A percentile compares a stretch with the other conserved stretches of the same genome.
Evolutionary conservation across 2,797 vertebrate species (phyloP).

Genomic region (Cuniculus paca): DNA sequence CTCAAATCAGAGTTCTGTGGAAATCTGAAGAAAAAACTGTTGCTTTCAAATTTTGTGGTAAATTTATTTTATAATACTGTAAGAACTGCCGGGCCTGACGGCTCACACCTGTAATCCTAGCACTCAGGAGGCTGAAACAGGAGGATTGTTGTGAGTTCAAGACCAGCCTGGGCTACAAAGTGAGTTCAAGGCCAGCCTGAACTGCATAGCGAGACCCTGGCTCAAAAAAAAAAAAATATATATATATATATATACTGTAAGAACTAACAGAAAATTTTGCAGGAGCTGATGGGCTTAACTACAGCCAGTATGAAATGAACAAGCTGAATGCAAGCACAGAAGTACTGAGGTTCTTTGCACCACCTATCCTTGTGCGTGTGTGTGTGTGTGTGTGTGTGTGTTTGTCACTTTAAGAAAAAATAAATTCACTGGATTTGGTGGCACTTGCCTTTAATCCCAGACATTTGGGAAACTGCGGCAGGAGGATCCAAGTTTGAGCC

Average conservation of each 20-base stretch:
- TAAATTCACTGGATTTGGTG: background rate
- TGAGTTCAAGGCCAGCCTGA: no score
- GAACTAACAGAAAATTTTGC: background rate
- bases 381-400: background rate
- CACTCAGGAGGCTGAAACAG: no score
- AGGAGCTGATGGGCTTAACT: background rate
- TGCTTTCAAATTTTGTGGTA: background rate
- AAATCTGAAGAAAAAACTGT: background rate
- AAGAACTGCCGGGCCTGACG: background rate
- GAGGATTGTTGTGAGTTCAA: no score
- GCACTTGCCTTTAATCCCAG: background rate
- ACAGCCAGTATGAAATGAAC: background rate
- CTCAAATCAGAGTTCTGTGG: background rate
- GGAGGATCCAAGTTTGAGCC: background rate
- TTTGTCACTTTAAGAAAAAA: slow-evolving; percentile 26
- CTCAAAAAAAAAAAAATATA: no score
- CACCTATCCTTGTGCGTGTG: background rate
- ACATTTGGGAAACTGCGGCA: background rate
- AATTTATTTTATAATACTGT: slow-evolving; percentile 39
- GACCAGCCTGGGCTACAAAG: no score
- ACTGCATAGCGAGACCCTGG: no score
- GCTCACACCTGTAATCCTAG: no score
- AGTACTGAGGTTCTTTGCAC: background rate
- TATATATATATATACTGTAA: no score
- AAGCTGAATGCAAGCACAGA: fast-evolving